phyloP scores from a whole-genome alignment of 2,888 invertebrate genomes.

The Monoplex corrugatus region DNA sequence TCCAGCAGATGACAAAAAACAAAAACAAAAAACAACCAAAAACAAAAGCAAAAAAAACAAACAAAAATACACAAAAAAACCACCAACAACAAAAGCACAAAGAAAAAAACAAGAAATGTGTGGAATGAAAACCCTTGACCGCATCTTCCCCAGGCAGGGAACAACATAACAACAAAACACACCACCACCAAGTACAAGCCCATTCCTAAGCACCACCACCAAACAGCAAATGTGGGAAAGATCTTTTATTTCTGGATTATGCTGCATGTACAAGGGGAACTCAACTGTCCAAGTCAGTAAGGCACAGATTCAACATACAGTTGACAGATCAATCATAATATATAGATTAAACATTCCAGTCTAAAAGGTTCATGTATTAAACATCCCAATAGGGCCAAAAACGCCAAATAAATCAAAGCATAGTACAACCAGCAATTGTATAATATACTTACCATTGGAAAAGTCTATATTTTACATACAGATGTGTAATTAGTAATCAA shows the following conservation, averaged over 20 bases:
- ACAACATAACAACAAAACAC: neutral
- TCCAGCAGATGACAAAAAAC: too few species aligned
- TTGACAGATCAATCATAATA: too few species aligned
- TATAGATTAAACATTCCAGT: neutral
- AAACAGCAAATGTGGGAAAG: conserved; percentile 32
- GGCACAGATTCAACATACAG: conserved; percentile 31
- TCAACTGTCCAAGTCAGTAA: neutral
- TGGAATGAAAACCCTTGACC: too few species aligned
- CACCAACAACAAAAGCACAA: too few species aligned
- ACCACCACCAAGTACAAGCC: conserved; percentile 4
- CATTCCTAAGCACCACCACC: conserved; percentile 26
- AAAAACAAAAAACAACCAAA: neutral
- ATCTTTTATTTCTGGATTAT: conserved; percentile 35
- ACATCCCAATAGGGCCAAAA: neutral
- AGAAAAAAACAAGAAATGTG: too few species aligned
- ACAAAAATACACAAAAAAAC: neutral
- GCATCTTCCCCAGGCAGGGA: too few species aligned
- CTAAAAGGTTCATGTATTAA: neutral
- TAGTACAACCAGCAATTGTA: neutral
- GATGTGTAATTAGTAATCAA: too few species aligned
- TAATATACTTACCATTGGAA: too few species aligned
- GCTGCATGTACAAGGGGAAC: neutral
- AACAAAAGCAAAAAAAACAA: neutral
- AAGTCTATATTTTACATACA: neutral
- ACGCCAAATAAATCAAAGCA: neutral